These are phyloP conservation scores for Caenorhabditis sinica DNA, from an alignment of 2,888 invertebrate genomes.

Conservation along the genomic window DNA sequence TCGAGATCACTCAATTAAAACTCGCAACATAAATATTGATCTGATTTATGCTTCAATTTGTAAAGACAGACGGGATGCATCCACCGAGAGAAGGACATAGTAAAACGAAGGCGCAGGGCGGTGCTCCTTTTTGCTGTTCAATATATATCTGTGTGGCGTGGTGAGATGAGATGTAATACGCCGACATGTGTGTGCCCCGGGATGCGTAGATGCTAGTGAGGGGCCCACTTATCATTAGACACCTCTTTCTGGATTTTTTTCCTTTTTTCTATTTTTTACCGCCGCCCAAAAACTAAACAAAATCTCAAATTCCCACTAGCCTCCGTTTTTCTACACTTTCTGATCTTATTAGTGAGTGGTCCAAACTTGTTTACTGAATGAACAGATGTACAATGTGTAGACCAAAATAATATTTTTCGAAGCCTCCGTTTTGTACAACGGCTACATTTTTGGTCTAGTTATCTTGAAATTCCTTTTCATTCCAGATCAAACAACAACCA, in stretches of 20 bases:
- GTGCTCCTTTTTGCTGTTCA: slow-evolving; percentile 61
- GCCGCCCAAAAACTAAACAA: not conserved
- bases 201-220: slow-evolving; percentile 41
- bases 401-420: slow-evolving; percentile 48
- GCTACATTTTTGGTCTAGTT: not conserved
- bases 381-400: slow-evolving; percentile 39
- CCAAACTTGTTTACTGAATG: slow-evolving; percentile 55
- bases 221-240: slow-evolving; percentile 62
- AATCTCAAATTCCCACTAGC: not conserved
- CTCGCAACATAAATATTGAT: slow-evolving; percentile 62
- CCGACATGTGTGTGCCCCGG: slow-evolving; percentile 53
- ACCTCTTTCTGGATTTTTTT: slow-evolving; percentile 44
- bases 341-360: slow-evolving; percentile 17
- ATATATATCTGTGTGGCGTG: slow-evolving; percentile 31
- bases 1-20: slow-evolving; percentile 64
- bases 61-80: slow-evolving; percentile 18
- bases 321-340: not conserved
- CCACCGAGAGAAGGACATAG: no score
- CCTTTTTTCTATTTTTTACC: slow-evolving; percentile 2
- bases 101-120: slow-evolving; percentile 36
- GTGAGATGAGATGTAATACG: slow-evolving; percentile 49
- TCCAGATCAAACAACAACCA: not conserved
- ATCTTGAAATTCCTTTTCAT: slow-evolving; percentile 7
- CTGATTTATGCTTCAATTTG: slow-evolving; percentile 64
- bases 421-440: not conserved